Evolutionary conservation across 2,888 invertebrate genomes (phyloP), one percentile per base, ranked within the genome.

Genomic region (Athalia rosae): DNA sequence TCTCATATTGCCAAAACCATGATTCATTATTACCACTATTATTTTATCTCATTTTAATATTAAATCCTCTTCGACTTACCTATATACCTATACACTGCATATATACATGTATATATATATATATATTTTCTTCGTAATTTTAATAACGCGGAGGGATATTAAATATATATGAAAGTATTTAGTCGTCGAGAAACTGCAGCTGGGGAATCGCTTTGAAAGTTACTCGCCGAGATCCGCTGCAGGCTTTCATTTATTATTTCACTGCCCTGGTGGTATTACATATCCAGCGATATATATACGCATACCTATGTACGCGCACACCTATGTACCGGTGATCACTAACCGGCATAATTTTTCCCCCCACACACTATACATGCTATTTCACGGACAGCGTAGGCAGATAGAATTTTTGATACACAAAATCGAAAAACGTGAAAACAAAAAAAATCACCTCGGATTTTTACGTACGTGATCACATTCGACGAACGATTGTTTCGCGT

Each of bases 71-170:
- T 53, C 73, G 53, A 59, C 63, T 61, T 11, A 67, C 56, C 28
- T 28, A 28, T 28, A n/a, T n/a, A n/a, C n/a, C n/a, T n/a, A n/a
- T n/a, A n/a, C n/a, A n/a, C n/a, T n/a, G 28, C 28, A 28, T 28
- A 28, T 28, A 28, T 2, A 2, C 28, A n/a, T n/a, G 28, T 28
- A 28, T 28, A 28, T 28, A 28, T 28, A 28, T 28, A 28, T 28
- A 28, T 2, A 2, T 28, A n/a, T n/a, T n/a, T n/a, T 28, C 28
- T 56, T 62, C 78, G 56, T 61, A 82, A 67, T 83, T 84, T 84
- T 84, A 84, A 84, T 84, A 84, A 84, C 79, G 81, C 28, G 28
- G 28, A 28, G 28, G 80, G 82, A 84, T 84, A 84, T 84, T 84
- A 83, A 84, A 84, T 81, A 77, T 82, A 84, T 28, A 9, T 63